phyloP scores from a whole-genome alignment of 2,888 invertebrate genomes.

The Eucriotettix oculatus region DNA sequence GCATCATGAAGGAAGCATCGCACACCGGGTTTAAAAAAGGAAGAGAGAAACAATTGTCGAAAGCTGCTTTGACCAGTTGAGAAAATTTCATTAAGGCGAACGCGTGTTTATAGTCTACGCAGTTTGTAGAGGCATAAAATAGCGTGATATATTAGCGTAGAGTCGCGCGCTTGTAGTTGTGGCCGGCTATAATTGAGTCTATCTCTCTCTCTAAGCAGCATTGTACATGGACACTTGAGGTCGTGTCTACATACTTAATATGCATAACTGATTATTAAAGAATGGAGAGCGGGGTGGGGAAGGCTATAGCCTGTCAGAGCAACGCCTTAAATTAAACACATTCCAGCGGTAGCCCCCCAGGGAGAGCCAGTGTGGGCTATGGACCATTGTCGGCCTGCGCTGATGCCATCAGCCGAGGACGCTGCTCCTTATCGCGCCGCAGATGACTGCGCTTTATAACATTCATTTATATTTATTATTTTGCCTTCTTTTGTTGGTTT shows the following conservation, averaged over 20 bases:
- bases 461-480: neutral
- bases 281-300: constrained; percentile 1
- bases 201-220: neutral
- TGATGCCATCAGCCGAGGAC: neutral
- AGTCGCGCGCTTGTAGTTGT: neutral
- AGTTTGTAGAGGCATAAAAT: neutral
- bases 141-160: neutral
- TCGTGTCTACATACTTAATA: constrained; percentile 8
- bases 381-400: neutral
- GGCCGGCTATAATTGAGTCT: neutral
- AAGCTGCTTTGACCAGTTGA: no score
- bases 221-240: constrained; percentile 4
- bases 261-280: constrained; percentile 11
- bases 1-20: no score
- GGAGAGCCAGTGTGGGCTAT: neutral
- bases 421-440: neutral
- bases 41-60: no score
- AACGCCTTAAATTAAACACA: constrained; percentile 13
- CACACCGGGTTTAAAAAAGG: no score
- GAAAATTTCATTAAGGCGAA: no score
- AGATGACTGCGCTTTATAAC: neutral
- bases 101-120: neutral
- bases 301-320: constrained; percentile 4
- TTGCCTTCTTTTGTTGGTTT: neutral
- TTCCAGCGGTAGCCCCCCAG: constrained; percentile 4